Base-by-base conservation (phyloP, 2,888 invertebrate genomes). In the Serripes groenlandicus region DNA sequence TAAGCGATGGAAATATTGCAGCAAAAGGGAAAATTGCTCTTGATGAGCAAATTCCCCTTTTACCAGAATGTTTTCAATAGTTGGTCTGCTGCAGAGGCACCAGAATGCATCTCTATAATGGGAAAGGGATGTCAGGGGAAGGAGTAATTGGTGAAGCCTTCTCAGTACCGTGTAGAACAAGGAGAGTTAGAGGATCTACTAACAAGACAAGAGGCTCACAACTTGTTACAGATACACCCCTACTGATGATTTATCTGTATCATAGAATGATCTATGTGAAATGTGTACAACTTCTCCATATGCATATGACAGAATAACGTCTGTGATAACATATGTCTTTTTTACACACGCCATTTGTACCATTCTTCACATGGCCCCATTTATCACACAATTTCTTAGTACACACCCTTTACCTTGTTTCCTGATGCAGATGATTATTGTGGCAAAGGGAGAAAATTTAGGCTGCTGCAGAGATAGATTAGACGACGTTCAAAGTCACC, bases 241-340 rank as follows among this genome's bases (percentile, higher is more conserved):
- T 49, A 49, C 21, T 21, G 49, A 49, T 49, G 49, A 49, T 49
- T 21, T 49, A 49, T 49, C 49, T 49, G 15, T 49, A 49, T 5
- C 49, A 15, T n/a, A n/a, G n/a, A n/a, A 49, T 49, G 49, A 49
- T 49, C 15, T 49, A 49, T 49, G 18, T 49, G 15, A 21, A 49
- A 2, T 21, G 18, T 49, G 49, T 1, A 49, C 49, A 21, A 21
- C 18, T 49, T 49, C 49, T 49, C 49, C 49, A n/a, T 34, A 34
- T 34, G 34, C 35, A 32, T 62, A 34, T 62, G 62, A 62, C 62
- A 62, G 62, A 34, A 21, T n/a, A 34, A 62, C n/a, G 34, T n/a
- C 34, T 30, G 3, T 62, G 34, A 15, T 62, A 62, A 62, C 62
- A 34, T 28, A 62, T 62, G 34, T 32, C 34, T 62, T 62, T 62